Percentiles rank a stretch among this genome's conserved stretches.
phyloP scores from a whole-genome alignment of 1,140 invertebrate genomes.

The Pseudomyrmex sp. region DNA sequence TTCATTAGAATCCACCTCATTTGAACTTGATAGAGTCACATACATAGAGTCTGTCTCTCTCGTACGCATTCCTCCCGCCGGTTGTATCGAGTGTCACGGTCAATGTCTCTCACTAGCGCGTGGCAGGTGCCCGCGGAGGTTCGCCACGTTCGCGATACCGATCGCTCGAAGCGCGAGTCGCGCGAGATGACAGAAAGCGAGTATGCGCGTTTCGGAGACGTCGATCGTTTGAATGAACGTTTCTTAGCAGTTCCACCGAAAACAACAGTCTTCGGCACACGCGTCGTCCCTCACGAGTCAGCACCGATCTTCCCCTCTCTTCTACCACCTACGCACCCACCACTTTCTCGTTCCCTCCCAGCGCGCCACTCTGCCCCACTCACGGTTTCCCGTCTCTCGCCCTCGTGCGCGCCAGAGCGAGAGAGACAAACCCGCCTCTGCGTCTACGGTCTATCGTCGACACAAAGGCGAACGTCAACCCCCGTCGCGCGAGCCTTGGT shows the following conservation, averaged over 20 bases:
- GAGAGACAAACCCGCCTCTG: slow-evolving; percentile 43
- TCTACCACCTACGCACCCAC: slow-evolving; percentile 72
- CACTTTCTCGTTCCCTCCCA: slow-evolving; percentile 71
- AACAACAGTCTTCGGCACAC: slow-evolving; percentile 74
- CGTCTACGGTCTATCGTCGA: slow-evolving; percentile 56
- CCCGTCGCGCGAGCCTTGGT: slow-evolving; percentile 32
- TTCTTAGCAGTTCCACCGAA: slow-evolving; percentile 71
- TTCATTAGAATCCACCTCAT: not conserved
- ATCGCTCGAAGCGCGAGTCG: slow-evolving; percentile 15
- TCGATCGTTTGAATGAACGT: slow-evolving; percentile 72
- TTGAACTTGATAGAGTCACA: slow-evolving; percentile 3
- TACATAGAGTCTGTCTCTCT: slow-evolving; percentile 37
- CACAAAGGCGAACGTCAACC: slow-evolving; percentile 69
- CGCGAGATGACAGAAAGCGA: not conserved
- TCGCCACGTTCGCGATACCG: slow-evolving; percentile 47
- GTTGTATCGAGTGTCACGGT: slow-evolving; percentile 73
- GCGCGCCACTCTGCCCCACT: slow-evolving; percentile 59
- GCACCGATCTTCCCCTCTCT: slow-evolving; percentile 69
- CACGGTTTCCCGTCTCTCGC: slow-evolving; percentile 66
- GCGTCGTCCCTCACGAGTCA: slow-evolving; percentile 71
- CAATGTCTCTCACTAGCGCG: slow-evolving; percentile 72
- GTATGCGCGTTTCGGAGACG: slow-evolving; percentile 40
- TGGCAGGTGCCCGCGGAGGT: slow-evolving; percentile 68
- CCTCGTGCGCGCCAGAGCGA: slow-evolving; percentile 56
- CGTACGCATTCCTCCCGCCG: slow-evolving; percentile 52